These are phyloP conservation scores for Mionectes macconnelli DNA, from an alignment of 2,113 vertebrate genomes.

Conservation along the genomic window DNA sequence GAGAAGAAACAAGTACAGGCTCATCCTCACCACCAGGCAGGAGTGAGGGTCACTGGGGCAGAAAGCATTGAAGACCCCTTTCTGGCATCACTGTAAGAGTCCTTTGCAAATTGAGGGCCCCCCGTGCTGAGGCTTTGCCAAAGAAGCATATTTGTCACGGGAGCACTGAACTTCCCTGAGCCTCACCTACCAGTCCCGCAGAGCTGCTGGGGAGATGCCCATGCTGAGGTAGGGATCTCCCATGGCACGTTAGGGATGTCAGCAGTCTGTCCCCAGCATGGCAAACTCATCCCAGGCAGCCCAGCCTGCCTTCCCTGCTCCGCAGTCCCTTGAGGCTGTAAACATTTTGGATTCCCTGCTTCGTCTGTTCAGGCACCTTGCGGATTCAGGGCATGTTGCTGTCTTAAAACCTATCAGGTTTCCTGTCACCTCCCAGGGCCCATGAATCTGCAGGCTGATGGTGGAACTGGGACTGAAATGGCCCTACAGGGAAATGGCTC, in stretches of 20 bases:
- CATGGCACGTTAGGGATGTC: neutral
- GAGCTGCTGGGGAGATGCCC: neutral
- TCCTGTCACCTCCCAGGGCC: constrained; percentile 37
- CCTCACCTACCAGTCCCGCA: neutral
- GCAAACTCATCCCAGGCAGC: neutral
- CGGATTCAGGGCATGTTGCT: constrained; percentile 65
- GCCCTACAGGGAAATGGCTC: neutral
- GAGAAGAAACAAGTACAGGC: neutral
- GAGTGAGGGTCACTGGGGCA: neutral
- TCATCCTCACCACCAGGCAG: neutral
- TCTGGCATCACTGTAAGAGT: fast-evolving
- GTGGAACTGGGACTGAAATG: constrained; percentile 15
- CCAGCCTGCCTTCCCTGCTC: neutral
- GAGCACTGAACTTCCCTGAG: neutral
- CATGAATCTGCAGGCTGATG: constrained; percentile 35
- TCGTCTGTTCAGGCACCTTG: constrained; percentile 18
- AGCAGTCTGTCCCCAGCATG: neutral
- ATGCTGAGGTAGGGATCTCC: neutral
- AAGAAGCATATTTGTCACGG: fast-evolving
- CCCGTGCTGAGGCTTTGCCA: neutral
- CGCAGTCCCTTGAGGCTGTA: neutral
- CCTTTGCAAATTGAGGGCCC: neutral
- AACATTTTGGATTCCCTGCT: constrained; percentile 43
- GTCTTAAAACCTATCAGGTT: constrained; percentile 65
- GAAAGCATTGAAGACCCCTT: neutral